Evolutionary conservation across 2,113 vertebrate species (phyloP).

Genomic region (Okapia johnstoni): DNA sequence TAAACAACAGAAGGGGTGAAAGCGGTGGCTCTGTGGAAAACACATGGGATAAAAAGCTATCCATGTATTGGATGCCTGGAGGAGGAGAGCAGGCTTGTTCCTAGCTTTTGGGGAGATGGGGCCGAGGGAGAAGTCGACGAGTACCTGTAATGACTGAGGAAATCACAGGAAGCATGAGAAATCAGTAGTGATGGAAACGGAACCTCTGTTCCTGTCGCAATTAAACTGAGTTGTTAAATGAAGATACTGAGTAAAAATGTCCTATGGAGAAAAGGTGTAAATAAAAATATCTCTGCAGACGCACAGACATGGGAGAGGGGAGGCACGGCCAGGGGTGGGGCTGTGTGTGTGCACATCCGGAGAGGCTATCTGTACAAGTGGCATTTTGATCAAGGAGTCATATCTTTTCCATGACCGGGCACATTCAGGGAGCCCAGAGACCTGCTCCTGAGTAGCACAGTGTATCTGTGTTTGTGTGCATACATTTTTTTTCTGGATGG

Average conservation of each 20-base stretch:
- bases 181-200: not conserved
- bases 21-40: not conserved
- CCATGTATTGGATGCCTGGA: not conserved
- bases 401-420: not conserved
- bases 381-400: not conserved
- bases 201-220: not conserved
- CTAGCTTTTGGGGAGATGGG: not conserved
- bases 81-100: not conserved
- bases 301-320: not conserved
- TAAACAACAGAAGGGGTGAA: not conserved
- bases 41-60: not conserved
- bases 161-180: not conserved
- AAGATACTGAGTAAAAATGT: not conserved
- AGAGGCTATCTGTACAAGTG: not conserved
- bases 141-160: not conserved
- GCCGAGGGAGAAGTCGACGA: not conserved
- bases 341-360: not conserved
- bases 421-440: not conserved
- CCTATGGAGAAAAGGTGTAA: not conserved
- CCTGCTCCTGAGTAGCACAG: not conserved
- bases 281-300: not conserved
- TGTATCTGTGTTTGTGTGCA: not conserved
- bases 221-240: not conserved
- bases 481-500: not conserved
- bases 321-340: not conserved